Conservation (phyloP, 2,888 invertebrate species). For the Serripes groenlandicus region DNA sequence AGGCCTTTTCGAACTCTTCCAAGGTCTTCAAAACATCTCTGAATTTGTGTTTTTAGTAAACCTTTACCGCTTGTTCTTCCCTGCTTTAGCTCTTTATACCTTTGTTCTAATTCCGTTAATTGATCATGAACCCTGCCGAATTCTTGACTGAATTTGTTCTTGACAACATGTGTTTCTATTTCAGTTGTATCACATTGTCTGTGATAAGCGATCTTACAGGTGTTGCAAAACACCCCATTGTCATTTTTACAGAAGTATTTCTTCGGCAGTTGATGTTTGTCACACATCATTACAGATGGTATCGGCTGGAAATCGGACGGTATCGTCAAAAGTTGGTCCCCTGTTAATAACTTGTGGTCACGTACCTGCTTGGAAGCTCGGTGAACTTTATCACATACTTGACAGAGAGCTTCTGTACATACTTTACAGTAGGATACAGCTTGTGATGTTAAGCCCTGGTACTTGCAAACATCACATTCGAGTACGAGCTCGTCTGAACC, state of each 20-base stretch:
- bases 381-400: not conserved
- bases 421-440: not conserved
- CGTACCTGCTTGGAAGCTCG: not conserved
- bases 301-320: no score
- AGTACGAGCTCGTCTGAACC: not conserved
- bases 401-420: not conserved
- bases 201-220: not conserved
- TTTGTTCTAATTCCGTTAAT: not conserved
- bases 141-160: not conserved
- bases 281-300: slow-evolving; percentile 6
- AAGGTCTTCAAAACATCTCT: not conserved
- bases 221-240: not conserved
- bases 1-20: not conserved
- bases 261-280: not conserved
- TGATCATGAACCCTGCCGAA: not conserved
- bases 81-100: not conserved
- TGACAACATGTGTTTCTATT: not conserved
- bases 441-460: not conserved
- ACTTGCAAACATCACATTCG: not conserved
- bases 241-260: not conserved
- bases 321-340: no score
- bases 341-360: not conserved
- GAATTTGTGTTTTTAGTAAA: not conserved
- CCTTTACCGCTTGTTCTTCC: not conserved
- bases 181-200: not conserved